These are phyloP conservation scores for Phoxinus phoxinus DNA, from an alignment of 2,113 vertebrate genomes.

Conservation along the genomic window DNA sequence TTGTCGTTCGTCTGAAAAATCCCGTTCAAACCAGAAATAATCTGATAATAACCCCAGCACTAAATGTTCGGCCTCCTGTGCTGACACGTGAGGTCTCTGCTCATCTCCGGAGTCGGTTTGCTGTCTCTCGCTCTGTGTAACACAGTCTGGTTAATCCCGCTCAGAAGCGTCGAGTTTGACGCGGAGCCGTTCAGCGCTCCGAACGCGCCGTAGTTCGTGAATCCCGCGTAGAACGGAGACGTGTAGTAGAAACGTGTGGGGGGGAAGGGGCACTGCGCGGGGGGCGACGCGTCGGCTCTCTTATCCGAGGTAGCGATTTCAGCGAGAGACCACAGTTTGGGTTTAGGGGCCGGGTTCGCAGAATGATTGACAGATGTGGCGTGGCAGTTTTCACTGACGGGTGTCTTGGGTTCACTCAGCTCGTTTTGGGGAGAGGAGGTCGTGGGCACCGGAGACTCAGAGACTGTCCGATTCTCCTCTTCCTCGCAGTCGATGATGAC, in stretches of 20 bases:
- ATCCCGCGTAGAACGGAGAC: constrained; percentile 85
- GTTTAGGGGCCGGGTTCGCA: constrained; percentile 79
- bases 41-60: constrained; percentile 13
- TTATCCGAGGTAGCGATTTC: constrained; percentile 90
- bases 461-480: constrained; percentile 66
- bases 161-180: constrained; percentile 77
- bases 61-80: constrained; percentile 87
- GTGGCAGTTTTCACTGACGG: constrained; percentile 57
- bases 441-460: constrained; percentile 57
- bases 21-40: neutral
- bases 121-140: constrained; percentile 86
- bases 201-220: constrained; percentile 86
- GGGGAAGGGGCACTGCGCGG: constrained; percentile 79
- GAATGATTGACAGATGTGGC: constrained; percentile 80
- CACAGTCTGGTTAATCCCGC: constrained; percentile 89
- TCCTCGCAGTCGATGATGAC: constrained; percentile 77
- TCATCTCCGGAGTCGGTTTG: constrained; percentile 81
- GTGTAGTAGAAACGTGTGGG: constrained; percentile 87
- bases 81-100: constrained; percentile 86
- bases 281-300: constrained; percentile 69
- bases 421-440: constrained; percentile 67
- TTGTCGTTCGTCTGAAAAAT: neutral
- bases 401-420: constrained; percentile 53
- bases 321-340: constrained; percentile 92
- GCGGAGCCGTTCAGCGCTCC: constrained; percentile 71